phyloP scores from a whole-genome alignment of 64 coral and sea anemone genomes.

The Platygyra sinensis region DNA sequence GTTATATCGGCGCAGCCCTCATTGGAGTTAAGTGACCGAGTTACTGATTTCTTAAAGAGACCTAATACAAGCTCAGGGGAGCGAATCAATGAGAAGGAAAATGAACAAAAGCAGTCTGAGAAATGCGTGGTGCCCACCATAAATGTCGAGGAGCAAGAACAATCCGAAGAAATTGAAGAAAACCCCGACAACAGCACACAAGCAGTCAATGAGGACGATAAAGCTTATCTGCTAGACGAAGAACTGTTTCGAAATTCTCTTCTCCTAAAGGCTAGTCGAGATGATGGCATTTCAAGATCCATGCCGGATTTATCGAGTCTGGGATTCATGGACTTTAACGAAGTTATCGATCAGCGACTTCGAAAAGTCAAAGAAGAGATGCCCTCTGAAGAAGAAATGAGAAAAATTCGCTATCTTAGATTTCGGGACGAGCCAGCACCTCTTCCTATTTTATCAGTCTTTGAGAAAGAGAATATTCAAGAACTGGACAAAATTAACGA shows the following conservation, averaged over 20 bases:
- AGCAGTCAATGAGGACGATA: background rate
- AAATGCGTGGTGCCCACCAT: background rate
- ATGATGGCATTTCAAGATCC: conserved; percentile 27
- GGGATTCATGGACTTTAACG: conserved; percentile 93
- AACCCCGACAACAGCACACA: background rate
- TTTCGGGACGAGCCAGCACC: conserved; percentile 41
- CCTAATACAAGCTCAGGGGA: conserved; percentile 53
- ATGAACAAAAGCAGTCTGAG: background rate
- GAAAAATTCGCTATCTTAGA: conserved; percentile 79
- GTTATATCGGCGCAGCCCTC: background rate
- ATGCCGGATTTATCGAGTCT: conserved; percentile 76
- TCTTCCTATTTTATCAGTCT: conserved; percentile 35
- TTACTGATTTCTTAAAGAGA: conserved; percentile 70
- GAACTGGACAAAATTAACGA: conserved; percentile 42
- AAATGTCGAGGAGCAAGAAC: conserved; percentile 16
- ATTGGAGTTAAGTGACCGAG: conserved; percentile 40
- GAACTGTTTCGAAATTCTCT: conserved; percentile 81
- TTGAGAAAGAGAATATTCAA: conserved; percentile 45
- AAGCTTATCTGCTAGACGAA: conserved; percentile 9
- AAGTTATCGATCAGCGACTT: conserved; percentile 83
- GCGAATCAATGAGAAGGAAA: background rate
- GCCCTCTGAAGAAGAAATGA: conserved; percentile 80
- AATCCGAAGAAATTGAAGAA: background rate
- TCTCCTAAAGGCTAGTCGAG: conserved; percentile 56
- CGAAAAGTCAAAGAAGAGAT: conserved; percentile 62